A percentile compares a stretch with the other conserved stretches of the same genome.
Conservation (phyloP, 2,113 vertebrate genomes). For the Zootoca vivipara region DNA sequence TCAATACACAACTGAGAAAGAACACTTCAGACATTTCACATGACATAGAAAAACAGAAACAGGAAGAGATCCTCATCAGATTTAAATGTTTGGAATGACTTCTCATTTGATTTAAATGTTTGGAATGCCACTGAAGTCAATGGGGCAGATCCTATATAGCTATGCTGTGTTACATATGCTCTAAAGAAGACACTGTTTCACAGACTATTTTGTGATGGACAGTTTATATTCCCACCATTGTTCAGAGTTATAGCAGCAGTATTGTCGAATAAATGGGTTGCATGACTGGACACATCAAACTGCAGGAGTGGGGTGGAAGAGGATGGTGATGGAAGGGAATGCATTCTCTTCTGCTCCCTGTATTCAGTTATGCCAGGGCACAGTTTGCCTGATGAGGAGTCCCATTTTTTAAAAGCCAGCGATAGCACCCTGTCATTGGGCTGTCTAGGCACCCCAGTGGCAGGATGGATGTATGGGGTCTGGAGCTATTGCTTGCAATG, state of each 20-base stretch:
- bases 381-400: too few relatives aligned
- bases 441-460: background rate
- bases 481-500: background rate
- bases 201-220: background rate
- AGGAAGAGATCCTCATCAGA: background rate
- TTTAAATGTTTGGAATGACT: constrained; percentile 1
- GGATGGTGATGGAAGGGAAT: too few relatives aligned
- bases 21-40: constrained; percentile 71
- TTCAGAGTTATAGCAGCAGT: background rate
- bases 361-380: too few relatives aligned
- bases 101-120: background rate
- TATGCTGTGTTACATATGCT: background rate
- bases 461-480: too few relatives aligned
- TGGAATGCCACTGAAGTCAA: constrained; percentile 28
- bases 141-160: background rate
- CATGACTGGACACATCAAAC: background rate
- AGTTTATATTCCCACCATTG: too few relatives aligned
- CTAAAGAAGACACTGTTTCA: background rate
- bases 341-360: background rate
- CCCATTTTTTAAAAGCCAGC: too few relatives aligned
- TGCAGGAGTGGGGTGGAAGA: background rate
- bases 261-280: background rate
- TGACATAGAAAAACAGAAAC: constrained; percentile 63
- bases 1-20: constrained; percentile 66
- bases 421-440: too few relatives aligned